A percentile compares a stretch with the other conserved stretches of the same genome.
Conservation (phyloP, 2,797 vertebrate species). For the Pantherophis vulpinus region DNA sequence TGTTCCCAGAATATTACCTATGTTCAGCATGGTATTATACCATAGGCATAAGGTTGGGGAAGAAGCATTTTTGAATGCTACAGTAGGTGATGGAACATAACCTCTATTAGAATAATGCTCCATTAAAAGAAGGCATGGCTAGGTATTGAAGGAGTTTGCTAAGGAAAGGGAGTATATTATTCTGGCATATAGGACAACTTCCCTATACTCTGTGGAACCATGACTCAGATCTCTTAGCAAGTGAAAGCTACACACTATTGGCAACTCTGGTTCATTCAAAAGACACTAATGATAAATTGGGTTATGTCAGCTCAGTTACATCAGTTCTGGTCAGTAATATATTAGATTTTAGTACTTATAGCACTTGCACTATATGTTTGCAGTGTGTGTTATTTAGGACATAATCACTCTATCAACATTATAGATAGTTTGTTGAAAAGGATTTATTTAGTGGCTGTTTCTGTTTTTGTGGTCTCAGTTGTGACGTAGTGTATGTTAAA, state of each 20-base stretch:
- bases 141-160: background rate
- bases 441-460: background rate
- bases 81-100: background rate
- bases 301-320: background rate
- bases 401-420: background rate
- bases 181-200: background rate
- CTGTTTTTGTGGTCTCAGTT: background rate
- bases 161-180: background rate
- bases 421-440: background rate
- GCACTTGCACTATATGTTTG: constrained; percentile 13
- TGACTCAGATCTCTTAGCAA: background rate
- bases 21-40: background rate
- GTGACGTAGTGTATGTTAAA: background rate
- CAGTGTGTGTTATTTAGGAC: background rate
- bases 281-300: background rate
- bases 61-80: background rate
- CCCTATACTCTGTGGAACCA: background rate
- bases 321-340: background rate
- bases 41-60: background rate
- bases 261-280: background rate
- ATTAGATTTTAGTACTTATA: background rate
- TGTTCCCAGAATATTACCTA: too few relatives aligned
- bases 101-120: background rate
- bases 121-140: background rate
- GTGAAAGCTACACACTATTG: background rate